Base-by-base conservation (phyloP, 2,888 invertebrate genomes). In the Celastrina argiolus region DNA sequence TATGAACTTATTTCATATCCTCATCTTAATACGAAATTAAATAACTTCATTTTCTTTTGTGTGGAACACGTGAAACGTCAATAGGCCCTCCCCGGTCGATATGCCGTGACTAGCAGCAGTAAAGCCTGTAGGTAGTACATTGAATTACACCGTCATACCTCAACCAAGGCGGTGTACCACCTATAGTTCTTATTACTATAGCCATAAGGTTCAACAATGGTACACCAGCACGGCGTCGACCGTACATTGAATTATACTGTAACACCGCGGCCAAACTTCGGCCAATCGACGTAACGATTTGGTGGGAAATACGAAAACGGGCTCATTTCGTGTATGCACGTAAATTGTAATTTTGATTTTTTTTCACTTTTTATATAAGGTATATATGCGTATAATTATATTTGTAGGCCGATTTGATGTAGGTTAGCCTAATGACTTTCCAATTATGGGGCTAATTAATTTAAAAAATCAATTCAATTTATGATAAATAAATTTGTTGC, bases 131-230 rank as follows among this genome's bases (percentile, higher is more conserved):
- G 78, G 79, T 75, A 82, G 75, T 85, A 86, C 87, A 85, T 88
- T 87, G 90, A 88, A 87, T 88, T 83, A 88, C 83, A 75, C 75
- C 74, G 87, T 89, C 89, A 89, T 89, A 87, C 88, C 84, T 10
- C 22, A 2, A 12, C 51, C 14, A 51, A 31, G 31, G 7, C 31
- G 2, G 2, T 22, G 22, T 51, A 22, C 14, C 12, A 22, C 22
- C 2, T 1, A 51, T 26, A 10, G 22, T 26, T 5, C 26, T 26
- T 22, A 51, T 51, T 22, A 7, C 5, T 12, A 51, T 51, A 10
- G 22, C 12, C 12, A 22, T 51, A 51, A 51, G 51, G 22, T 5
- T 3, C 14, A 51, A 1, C 4, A 51, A 7, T 10, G 4, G 22
- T 51, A 12, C 39, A 39, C 16, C 22, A 14, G 51, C 36, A 10